Evolutionary conservation across 2,797 vertebrate genomes (phyloP), one percentile per base, ranked within the genome.

Genomic region (Hemitrygon akajei): DNA sequence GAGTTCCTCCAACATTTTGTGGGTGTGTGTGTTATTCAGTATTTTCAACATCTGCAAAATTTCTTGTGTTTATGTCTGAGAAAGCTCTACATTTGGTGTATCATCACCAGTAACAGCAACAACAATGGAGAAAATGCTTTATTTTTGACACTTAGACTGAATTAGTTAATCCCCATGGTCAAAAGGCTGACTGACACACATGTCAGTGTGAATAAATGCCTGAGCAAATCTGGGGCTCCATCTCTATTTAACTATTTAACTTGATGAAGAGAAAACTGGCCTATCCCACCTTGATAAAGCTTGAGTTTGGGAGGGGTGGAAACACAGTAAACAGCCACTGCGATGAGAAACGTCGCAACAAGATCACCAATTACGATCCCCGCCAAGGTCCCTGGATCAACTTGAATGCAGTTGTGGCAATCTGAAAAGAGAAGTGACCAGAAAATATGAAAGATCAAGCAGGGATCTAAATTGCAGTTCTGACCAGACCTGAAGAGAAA

Each of bases 331-430:
- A 97, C 95, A 0, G 96, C 96, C 40, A 95, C 94, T 89, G 95
- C 96, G 0, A 97, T 94, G 14, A 94, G 66, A 7, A 75, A 0
- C 0, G 96, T 97, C 0, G 95, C 95, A 91, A 97, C 1, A 16
- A 97, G 0, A 2, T 97, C 56, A 75, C 96, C 96, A 0, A 94
- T 0, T 0, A 92, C 5, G 0, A 97, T 25, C n/a, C 95, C 95
- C 0, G 0, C 0, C 0, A 95, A 0, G 0, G 95, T 30, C 0
- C 0, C 0, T 0, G 0, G 0, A 0, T 97, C 94, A 0, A 97
- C 0, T 30, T 96, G 94, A 0, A 97, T 75, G 40, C 97, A 96
- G 94, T 96, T 96, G 0, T 96, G 95, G 94, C 97, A 97, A 22
- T 93, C 97, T 97, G 94, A 16, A 94, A 1, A 66, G 16, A 93